Evolutionary conservation across 2,888 invertebrate genomes (phyloP), one percentile per base, ranked within the genome.

Genomic region (Meghimatium bilineatum): DNA sequence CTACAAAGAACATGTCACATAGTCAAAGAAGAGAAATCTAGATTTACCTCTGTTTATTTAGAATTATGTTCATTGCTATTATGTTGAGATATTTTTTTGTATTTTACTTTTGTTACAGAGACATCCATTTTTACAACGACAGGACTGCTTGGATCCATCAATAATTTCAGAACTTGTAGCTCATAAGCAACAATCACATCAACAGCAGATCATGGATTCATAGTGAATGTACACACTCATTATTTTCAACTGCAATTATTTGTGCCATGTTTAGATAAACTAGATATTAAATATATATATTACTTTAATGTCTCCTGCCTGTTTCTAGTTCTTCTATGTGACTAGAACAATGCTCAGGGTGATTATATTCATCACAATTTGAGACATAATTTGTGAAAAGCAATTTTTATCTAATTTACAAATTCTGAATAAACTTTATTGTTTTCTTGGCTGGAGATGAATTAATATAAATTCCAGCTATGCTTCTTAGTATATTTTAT

Each of bases 71-170:
- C 44, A 49, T 74, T 10, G 8, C 2, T 3, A 32, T 32, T 74
- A 52, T 20, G 17, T 74, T 32, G 29, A 44, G 10, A n/a, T 44
- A n/a, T n/a, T 34, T 26, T 38, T 71, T 52, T 67, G 20, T 78
- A 26, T 63, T 60, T 78, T 36, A 63, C 32, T 23, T 32, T 49
- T 12, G n/a, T 1, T 44, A 44, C 82, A 82, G 82, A 82, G 38
- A 32, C 82, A 82, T 44, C 82, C 75, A 63, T 82, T 82, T 66
- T 38, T 82, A 38, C 74, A 75, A 44, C 29, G 49, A 2, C 82
- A 82, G 67, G 63, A 60, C 17, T n/a, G 82, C 60, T 75, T 82
- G 49, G 67, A 67, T 23, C 82, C 82, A 75, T 82, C 75, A 49
- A 29, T 82, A 38, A 82, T 82, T 34, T 29, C 82, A 5, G 74